These are phyloP conservation scores for Caenorhabditis zanzibari DNA, from an alignment of 2,888 invertebrate species.

Conservation along the genomic window DNA sequence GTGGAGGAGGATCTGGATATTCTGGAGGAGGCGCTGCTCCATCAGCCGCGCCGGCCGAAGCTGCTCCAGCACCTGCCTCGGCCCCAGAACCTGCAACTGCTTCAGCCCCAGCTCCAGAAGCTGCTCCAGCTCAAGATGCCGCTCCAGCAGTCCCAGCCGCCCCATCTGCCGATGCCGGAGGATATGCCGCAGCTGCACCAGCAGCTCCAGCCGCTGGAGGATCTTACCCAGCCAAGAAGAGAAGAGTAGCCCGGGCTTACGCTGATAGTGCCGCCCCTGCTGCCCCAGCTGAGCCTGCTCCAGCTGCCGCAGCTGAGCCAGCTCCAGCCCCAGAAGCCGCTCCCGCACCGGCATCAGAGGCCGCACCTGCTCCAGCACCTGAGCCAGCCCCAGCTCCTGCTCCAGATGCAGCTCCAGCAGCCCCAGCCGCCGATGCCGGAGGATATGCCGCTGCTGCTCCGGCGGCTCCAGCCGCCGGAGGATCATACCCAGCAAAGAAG, in stretches of 20 bases:
- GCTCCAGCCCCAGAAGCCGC: slow-evolving; percentile 38
- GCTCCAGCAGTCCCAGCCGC: slow-evolving; percentile 20
- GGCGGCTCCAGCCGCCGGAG: slow-evolving; percentile 14
- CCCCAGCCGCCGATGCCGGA: slow-evolving; percentile 31
- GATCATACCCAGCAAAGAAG: slow-evolving; percentile 31
- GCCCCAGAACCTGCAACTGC: slow-evolving; percentile 18
- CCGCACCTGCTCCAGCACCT: slow-evolving; percentile 18
- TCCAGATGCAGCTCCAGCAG: slow-evolving; percentile 5
- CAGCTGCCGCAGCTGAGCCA: slow-evolving; percentile 10
- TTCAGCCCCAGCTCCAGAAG: neutral
- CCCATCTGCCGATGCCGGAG: neutral
- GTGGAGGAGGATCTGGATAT: slow-evolving; percentile 34
- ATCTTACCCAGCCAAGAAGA: slow-evolving; percentile 18
- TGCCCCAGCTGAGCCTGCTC: neutral
- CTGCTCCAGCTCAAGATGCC: neutral
- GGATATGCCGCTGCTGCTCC: slow-evolving; percentile 32
- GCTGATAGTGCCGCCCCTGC: slow-evolving; percentile 18
- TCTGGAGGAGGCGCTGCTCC: slow-evolving; percentile 38
- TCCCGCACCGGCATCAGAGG: neutral
- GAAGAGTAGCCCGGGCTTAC: slow-evolving; percentile 36
- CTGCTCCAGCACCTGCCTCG: slow-evolving; percentile 22
- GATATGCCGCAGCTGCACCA: slow-evolving; percentile 20
- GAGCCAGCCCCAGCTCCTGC: slow-evolving; percentile 17
- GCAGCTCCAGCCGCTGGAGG: neutral
- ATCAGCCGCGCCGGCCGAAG: slow-evolving; percentile 24